Evolutionary conservation across 2,113 vertebrate genomes (phyloP), one percentile per base, ranked within the genome.

Genomic region (Platanista minor): DNA sequence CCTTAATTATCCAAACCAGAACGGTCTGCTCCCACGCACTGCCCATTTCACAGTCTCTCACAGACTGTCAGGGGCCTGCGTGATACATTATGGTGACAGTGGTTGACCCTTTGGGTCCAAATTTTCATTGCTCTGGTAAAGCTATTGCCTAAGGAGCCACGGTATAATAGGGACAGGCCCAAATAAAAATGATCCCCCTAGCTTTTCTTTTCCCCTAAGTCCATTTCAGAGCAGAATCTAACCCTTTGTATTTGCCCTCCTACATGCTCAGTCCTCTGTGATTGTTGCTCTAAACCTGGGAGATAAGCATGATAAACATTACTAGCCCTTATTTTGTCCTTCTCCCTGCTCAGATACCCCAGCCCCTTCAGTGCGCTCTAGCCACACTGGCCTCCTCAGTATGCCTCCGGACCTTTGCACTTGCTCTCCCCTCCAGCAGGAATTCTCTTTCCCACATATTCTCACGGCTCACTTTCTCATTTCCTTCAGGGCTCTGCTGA

Each of bases 51-150:
- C 85, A 90, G 6, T 94, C 66, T 81, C 78, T 87, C 88, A 41
- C 66, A 90, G 69, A 62, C 74, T 52, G 31, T 52, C 43, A 66
- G 67, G 39, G 43, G 43, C 59, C 61, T 15, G 11, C 11, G 6
- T 21, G 64, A 92, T 39, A 36, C 25, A 27, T 52, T 66, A 33
- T 57, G 46, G 71, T 80, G 88, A 82, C n/a, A 43, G 61, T 82
- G n/a, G 39, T 81, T 97, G 80, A 67, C 49, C 6, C 59, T 96
- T 96, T 74, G 8, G 33, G 94, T 61, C 8, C 71, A 86, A 46
- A 23, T 52, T 93, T 97, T 93, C 69, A 64, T 89, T 96, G 87
- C 94, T 92, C 59, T 96, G 88, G 43, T 75, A 84, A 95, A 71
- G 29, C 52, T 94, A 52, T 94, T 87, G 39, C 57, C 39, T 75